Evolutionary conservation across 1,140 invertebrate genomes (phyloP).

Genomic region (Drosophila rhopaloa): DNA sequence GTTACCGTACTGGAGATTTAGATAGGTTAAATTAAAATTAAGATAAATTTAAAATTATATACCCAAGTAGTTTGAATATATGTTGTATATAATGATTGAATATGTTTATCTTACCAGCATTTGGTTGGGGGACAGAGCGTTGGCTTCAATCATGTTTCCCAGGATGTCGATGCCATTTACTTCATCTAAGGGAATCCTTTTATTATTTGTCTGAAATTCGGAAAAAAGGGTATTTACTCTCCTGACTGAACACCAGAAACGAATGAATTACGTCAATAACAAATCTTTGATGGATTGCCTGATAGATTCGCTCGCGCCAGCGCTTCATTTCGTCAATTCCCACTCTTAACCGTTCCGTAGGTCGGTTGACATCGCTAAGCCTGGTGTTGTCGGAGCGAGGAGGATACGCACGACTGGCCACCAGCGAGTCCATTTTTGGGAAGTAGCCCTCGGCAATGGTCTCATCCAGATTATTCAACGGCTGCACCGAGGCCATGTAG

Average conservation of each 20-base stretch:
- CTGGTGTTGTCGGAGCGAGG: not conserved
- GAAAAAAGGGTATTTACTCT: too few species aligned
- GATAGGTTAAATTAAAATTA: not conserved
- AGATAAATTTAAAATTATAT: too few species aligned
- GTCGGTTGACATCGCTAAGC: not conserved
- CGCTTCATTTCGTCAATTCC: not conserved
- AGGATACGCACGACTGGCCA: not conserved
- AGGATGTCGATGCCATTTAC: not conserved
- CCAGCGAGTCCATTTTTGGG: not conserved
- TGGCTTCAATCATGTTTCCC: not conserved
- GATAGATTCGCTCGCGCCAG: not conserved
- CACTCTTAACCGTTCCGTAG: not conserved
- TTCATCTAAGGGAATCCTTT: not conserved
- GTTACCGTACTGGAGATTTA: not conserved
- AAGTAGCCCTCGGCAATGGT: conserved; percentile 1
- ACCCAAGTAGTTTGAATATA: not conserved
- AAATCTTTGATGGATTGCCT: not conserved
- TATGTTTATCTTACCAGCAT: not conserved
- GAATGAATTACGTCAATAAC: not conserved
- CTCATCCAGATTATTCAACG: not conserved
- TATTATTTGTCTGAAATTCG: not conserved
- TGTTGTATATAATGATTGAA: too few species aligned
- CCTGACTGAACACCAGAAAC: too few species aligned
- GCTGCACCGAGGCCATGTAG: not conserved
- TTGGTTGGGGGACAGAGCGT: not conserved